Evolutionary conservation across 2,113 vertebrate genomes (phyloP), one percentile per base, ranked within the genome.

Genomic region (Dromaius novaehollandiae): DNA sequence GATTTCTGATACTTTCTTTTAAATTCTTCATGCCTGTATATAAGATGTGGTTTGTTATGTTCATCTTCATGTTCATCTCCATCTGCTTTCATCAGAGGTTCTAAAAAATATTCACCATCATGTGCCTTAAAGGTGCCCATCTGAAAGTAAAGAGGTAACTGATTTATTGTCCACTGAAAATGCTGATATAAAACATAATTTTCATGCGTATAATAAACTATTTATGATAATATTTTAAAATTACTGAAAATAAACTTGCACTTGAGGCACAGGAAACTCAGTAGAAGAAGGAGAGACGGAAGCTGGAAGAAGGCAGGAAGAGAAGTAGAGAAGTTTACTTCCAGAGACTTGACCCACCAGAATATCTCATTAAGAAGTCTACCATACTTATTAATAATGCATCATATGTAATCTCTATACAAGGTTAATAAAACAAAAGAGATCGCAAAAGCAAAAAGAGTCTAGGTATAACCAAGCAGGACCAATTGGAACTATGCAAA

Each of bases 31-130:
- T 98, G 98, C 76, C 98, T 98, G 93, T 99, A 99, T 88, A 99
- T 98, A 70, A 99, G 98, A 97, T 99, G 99, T 74, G 99, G 99
- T 97, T 99, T 99, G 97, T 98, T 99, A 97, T 99, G 98, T 64
- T 98, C 98, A 82, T 99, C 99, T 44, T 99, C 98, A n/a, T 98
- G 97, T 86, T 99, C 99, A 78, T 97, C 96, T 86, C 98, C 99
- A 80, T 97, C 98, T 1, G 95, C 88, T 65, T 96, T 98, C 98
- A 99, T 96, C 95, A 99, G 96, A 64, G 99, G 99, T 95, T 99
- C 99, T 98, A 99, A 95, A 98, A 99, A 99, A 96, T 99, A 99
- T 95, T 99, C 99, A 22, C 99, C 99, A 48, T 98, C 98, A n/a
- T 98, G 98, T 28, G 99, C 98, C 34, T 98, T 99, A 98, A 99